Base-by-base conservation (phyloP, 2,113 vertebrate genomes). In the Rhegmatorhina hoffmannsi region DNA sequence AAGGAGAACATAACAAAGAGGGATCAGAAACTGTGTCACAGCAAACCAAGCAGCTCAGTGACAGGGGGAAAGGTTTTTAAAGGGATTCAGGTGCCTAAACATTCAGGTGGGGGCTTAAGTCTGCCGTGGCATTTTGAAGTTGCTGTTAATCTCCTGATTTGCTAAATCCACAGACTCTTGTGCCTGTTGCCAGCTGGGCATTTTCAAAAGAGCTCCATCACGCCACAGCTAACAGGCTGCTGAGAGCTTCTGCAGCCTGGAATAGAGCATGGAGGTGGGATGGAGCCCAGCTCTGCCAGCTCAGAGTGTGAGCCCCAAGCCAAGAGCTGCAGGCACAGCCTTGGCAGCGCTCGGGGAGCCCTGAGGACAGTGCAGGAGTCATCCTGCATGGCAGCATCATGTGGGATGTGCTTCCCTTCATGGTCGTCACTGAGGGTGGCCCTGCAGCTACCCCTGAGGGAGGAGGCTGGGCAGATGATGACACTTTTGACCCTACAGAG, bases 331-430 rank as follows among this genome's bases (percentile, higher is more conserved):
- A 62, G 60, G 46, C 62, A 59, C 0, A 17, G 60, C 64, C 26
- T 11, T 1, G 24, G 36, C 56, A 58, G 13, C 69, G 29, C 46
- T 40, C 81, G 25, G 34, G 16, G 53, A 68, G 25, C 47, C 0
- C 0, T 58, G 20, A 12, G 36, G 49, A 2, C 25, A 0, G 0
- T 10, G 53, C 4, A 66, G 67, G 2, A n/a, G 38, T 10, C 23
- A n/a, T 21, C 50, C 47, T 28, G 29, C 3, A 2, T 3, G 29
- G 36, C 78, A 69, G 73, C 29, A 21, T 6, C 36, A 0, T 4
- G 9, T 1, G n/a, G 17, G 7, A 2, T 6, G 34, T 19, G 36
- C 47, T 62, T 70, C 47, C 36, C 66, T 72, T n/a, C 6, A 0
- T 7, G 44, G 33, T 11, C 13, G 20, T 44, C 10, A 17, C 0